Evolutionary conservation across 2,797 vertebrate species (phyloP), one percentile per base, ranked within the genome.

Genomic region (Pogonophryne albipinna): DNA sequence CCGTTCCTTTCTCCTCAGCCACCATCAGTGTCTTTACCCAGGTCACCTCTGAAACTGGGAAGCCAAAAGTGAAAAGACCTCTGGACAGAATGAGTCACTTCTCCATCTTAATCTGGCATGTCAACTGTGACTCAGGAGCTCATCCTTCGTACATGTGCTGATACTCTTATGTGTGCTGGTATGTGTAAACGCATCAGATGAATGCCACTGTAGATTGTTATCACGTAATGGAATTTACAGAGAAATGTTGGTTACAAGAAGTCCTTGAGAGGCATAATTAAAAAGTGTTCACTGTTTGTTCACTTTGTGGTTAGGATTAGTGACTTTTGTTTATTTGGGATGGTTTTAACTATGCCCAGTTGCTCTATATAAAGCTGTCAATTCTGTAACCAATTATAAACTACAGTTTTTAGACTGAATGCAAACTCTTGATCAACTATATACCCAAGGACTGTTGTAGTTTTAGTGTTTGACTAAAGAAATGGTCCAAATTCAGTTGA

Each of bases 71-170:
- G n/a, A 53, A 52, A 72, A 72, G 16, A 17, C 42, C 58, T 66
- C 45, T 34, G 80, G 46, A n/a, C 23, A 23, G 60, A 20, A n/a
- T 74, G 76, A 84, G 57, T 87, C 84, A 81, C 61, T 59, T 41
- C 20, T 27, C 51, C 71, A 71, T 74, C 62, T 71, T 63, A 41
- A n/a, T 50, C 1, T 47, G 20, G 1, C 55, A 67, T 13, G 41
- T 62, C 65, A 49, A 6, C 47, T 38, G n/a, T 59, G 59, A 70
- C 47, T 61, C 74, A 64, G 65, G 20, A 57, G 42, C 42, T 68
- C 49, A 67, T 41, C 53, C 51, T 45, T 78, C 57, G 62, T 14
- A 7, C 13, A 55, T 41, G 51, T 72, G 57, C 52, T 47, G 15
- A 66, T 19, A 45, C 65, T 74, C 45, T 61, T 4, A 14, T 14